Percentiles rank a stretch among this genome's conserved stretches.
Evolutionary conservation across 2,888 invertebrate genomes (phyloP).

Genomic region (Busseola fusca): DNA sequence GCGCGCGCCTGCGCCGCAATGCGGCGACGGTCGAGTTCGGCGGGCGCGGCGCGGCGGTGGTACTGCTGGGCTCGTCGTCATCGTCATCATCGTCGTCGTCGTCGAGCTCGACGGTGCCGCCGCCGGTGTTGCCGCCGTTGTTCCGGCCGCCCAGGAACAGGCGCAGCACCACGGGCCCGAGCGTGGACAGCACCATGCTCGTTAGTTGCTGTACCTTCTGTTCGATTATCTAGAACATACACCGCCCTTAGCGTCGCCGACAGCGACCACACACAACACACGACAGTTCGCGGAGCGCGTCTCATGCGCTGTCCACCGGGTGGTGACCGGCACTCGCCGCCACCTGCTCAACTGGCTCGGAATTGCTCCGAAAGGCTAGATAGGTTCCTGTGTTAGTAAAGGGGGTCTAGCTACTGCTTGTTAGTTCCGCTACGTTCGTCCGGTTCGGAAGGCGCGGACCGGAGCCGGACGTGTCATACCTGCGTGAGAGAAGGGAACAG

Average conservation of each 20-base stretch:
- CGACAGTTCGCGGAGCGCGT: constrained; percentile 15
- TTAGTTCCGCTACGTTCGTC: constrained; percentile 1
- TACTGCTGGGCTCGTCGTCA: constrained; percentile 80
- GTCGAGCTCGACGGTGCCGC: constrained; percentile 86
- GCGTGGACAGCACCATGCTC: constrained; percentile 92
- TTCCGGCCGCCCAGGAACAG: constrained; percentile 88
- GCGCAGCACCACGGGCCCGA: constrained; percentile 92
- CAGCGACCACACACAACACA: constrained; percentile 39
- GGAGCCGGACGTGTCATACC: constrained; percentile 84
- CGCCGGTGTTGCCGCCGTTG: constrained; percentile 76
- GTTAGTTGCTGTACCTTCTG: constrained; percentile 93
- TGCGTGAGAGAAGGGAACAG: constrained; percentile 93
- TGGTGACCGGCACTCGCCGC: constrained; percentile 5
- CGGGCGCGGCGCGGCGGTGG: constrained; percentile 38
- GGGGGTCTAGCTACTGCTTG: constrained; percentile 38
- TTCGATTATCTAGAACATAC: constrained; percentile 91
- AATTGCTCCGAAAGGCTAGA: constrained; percentile 19
- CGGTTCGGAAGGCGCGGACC: not conserved
- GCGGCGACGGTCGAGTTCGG: constrained; percentile 61
- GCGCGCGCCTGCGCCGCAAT: constrained; percentile 75
- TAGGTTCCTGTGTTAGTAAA: constrained; percentile 36
- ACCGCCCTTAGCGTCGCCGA: constrained; percentile 75
- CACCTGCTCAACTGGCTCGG: constrained; percentile 21
- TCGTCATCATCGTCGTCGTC: constrained; percentile 90
- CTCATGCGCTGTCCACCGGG: not conserved